A percentile compares a stretch with the other conserved stretches of the same genome.
Evolutionary conservation across 2,113 vertebrate genomes (phyloP).

Genomic region (Sinosuthora webbiana): DNA sequence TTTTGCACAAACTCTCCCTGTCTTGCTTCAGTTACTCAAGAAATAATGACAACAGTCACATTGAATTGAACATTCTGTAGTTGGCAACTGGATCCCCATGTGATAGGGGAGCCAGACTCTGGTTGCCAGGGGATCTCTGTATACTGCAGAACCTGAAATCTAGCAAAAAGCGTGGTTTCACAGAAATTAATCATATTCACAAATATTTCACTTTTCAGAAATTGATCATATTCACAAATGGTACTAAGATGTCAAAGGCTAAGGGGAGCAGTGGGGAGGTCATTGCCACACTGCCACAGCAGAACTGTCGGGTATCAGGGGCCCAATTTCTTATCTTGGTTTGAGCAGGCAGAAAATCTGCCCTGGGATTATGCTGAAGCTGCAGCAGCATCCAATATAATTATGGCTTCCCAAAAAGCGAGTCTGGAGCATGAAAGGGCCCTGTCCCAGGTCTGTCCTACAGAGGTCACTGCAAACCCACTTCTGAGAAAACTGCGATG

Average conservation of each 20-base stretch:
- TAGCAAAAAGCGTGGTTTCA: not conserved
- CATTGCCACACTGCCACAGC: not conserved
- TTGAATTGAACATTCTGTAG: not conserved
- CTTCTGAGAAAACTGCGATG: not conserved
- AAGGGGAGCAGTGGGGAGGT: not conserved
- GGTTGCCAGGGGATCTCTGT: not conserved
- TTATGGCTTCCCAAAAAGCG: not conserved
- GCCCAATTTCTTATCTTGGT: not conserved
- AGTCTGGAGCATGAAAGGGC: not conserved
- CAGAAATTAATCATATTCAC: not conserved
- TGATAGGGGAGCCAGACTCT: not conserved
- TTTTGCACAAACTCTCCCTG: not conserved
- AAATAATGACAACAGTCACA: not conserved
- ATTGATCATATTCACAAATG: not conserved
- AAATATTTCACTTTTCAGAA: not conserved
- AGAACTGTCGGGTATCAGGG: not conserved
- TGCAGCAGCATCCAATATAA: not conserved
- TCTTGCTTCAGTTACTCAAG: not conserved
- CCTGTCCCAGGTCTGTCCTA: not conserved
- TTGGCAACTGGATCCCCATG: not conserved
- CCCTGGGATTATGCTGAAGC: not conserved
- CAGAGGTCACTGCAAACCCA: slow-evolving; percentile 50
- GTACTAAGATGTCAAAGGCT: not conserved
- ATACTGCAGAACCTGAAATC: not conserved
- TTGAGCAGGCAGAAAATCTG: not conserved